Conservation (phyloP, 1,140 invertebrate genomes). For the Amphibalanus amphitrite region DNA sequence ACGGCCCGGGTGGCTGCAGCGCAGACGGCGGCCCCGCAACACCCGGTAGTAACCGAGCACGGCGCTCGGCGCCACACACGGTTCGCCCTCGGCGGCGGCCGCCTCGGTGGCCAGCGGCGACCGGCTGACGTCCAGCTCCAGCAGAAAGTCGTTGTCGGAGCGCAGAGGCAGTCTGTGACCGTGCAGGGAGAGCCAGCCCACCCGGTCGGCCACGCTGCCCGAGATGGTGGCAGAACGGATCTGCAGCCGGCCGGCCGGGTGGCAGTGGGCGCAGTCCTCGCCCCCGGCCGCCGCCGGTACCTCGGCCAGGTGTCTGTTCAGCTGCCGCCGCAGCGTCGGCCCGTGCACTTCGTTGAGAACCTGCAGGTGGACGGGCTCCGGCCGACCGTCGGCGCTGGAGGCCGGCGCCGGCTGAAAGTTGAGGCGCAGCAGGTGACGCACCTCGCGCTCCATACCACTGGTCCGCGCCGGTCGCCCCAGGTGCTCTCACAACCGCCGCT, state of each 20-base stretch:
- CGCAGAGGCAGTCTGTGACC: background rate
- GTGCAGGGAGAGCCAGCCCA: background rate
- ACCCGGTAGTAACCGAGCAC: background rate
- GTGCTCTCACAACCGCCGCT: no score
- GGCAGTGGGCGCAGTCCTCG: no score
- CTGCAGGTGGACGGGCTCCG: no score
- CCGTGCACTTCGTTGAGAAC: no score
- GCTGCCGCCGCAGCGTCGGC: no score
- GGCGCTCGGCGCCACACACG: background rate
- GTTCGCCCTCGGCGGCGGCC: background rate
- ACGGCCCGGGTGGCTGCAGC: background rate
- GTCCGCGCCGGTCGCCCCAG: no score
- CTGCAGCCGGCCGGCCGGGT: background rate
- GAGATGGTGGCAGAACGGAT: background rate
- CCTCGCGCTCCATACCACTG: no score
- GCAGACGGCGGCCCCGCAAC: background rate
- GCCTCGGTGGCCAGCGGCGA: background rate
- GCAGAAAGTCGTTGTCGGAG: background rate
- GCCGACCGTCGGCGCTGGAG: no score
- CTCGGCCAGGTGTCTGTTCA: no score
- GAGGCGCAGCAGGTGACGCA: no score
- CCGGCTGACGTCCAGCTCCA: background rate
- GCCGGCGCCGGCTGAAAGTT: no score
- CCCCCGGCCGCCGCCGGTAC: no score
- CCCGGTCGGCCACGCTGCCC: background rate